Conservation (phyloP, 2,888 invertebrate species). For the Spisula subtruncata region DNA sequence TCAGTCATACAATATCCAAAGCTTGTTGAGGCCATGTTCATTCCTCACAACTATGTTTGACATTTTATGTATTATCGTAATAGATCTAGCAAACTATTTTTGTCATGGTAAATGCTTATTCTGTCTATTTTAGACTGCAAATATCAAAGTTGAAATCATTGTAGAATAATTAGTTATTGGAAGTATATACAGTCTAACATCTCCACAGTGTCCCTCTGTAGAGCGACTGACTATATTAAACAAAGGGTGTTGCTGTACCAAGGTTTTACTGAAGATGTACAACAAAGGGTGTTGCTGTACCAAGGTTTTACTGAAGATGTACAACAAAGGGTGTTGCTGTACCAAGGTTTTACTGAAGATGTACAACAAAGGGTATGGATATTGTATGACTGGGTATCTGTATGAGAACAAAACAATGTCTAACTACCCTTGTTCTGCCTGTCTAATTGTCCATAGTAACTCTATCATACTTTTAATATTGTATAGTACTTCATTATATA, state of each 20-base stretch:
- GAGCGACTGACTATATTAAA: too few relatives aligned
- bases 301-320: too few relatives aligned
- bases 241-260: too few relatives aligned
- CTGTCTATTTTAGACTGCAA: not conserved
- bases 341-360: too few relatives aligned
- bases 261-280: too few relatives aligned
- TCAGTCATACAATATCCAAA: not conserved
- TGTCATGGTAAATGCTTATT: too few relatives aligned
- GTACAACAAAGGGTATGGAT: not conserved
- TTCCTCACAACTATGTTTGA: not conserved
- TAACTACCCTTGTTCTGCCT: not conserved
- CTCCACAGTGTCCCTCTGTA: too few relatives aligned
- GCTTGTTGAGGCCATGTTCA: not conserved
- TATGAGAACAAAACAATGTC: not conserved
- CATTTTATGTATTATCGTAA: too few relatives aligned
- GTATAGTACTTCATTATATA: not conserved
- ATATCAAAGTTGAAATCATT: not conserved
- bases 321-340: too few relatives aligned
- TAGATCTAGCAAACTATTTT: too few relatives aligned
- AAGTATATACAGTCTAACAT: too few relatives aligned
- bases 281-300: too few relatives aligned
- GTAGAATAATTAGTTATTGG: not conserved
- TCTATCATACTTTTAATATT: constrained; percentile 16
- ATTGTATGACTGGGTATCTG: not conserved
- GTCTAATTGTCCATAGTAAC: not conserved